Base-by-base conservation (phyloP, 37 sponge, comb jelly and placozoan species). In the Ianthella basta region DNA sequence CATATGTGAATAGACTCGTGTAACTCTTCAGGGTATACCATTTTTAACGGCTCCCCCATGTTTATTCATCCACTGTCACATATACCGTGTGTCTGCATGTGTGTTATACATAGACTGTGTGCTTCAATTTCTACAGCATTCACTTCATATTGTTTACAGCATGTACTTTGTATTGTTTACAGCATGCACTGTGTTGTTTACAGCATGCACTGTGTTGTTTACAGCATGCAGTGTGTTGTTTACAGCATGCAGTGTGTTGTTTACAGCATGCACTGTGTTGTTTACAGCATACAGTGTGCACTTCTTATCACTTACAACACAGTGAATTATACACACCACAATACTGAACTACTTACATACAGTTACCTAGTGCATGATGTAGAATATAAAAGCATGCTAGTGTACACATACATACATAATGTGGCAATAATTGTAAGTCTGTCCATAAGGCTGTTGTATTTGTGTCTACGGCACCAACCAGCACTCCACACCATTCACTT, bases 31-130 rank as follows among this genome's bases (percentile, higher is more conserved):
- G 82, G 93, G 15, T 90, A 88, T 0, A 92, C 60, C 96, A 95
- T 90, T 56, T 97, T 95, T 2, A 84, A 4, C 65, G 94, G 95
- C 84, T 96, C 94, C 83, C 91, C 85, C 92, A 92, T 84, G 30
- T n/a, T n/a, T n/a, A n/a, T n/a, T n/a, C n/a, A n/a, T n/a, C 93
- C 86, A 18, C 94, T 94, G 25, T 96, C 92, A 19, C 90, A 90
- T 6, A 96, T 96, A 30, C 91, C 87, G 34, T 92, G 65, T 19
- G 80, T 38, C 65, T 96, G 95, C 34, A 15, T 74, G 82, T 80
- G 80, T 25, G 90, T 82, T 1, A 44, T 85, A 0, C 60, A 50
- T 5, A 81, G 55, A 59, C 94, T 94, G 70, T 68, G 32, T 15
- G n/a, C 19, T 10, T 88, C 88, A 16, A 93, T 88, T 34, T 35